phyloP scores from a whole-genome alignment of 2,888 invertebrate genomes.

The Andrena trimmerana region DNA sequence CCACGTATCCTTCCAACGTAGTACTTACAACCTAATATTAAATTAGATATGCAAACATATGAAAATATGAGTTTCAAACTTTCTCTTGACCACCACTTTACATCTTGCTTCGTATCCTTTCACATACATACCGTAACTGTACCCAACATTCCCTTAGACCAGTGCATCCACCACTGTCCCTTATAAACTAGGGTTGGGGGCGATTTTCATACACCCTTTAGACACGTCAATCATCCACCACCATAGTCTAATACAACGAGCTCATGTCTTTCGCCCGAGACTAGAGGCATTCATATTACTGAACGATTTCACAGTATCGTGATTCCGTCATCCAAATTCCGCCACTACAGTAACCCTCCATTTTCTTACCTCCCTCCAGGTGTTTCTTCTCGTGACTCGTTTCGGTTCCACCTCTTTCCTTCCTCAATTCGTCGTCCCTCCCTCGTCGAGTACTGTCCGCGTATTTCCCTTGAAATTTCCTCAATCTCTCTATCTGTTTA shows the following conservation, averaged over 20 bases:
- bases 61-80: too few species aligned
- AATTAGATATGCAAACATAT: too few species aligned
- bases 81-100: too few species aligned
- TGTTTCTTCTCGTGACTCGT: slow-evolving; percentile 8
- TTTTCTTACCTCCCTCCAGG: slow-evolving; percentile 11
- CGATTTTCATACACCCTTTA: background rate
- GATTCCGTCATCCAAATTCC: slow-evolving; percentile 67
- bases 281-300: slow-evolving; percentile 44
- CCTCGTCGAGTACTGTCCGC: background rate
- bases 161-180: slow-evolving; percentile 16
- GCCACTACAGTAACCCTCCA: slow-evolving; percentile 51
- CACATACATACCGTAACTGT: background rate
- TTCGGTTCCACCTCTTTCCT: background rate
- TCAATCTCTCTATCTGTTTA: slow-evolving; percentile 24
- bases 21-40: too few species aligned
- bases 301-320: slow-evolving; percentile 63
- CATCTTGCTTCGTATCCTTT: too few species aligned
- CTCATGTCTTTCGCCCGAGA: slow-evolving; percentile 16
- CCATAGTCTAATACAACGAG: slow-evolving; percentile 47
- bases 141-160: background rate
- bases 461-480: slow-evolving; percentile 43
- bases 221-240: slow-evolving; percentile 40
- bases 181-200: slow-evolving; percentile 5
- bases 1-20: too few species aligned
- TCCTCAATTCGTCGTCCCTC: background rate